Evolutionary conservation across 2,797 vertebrate species (phyloP).

Genomic region (Ceyx erithaca): DNA sequence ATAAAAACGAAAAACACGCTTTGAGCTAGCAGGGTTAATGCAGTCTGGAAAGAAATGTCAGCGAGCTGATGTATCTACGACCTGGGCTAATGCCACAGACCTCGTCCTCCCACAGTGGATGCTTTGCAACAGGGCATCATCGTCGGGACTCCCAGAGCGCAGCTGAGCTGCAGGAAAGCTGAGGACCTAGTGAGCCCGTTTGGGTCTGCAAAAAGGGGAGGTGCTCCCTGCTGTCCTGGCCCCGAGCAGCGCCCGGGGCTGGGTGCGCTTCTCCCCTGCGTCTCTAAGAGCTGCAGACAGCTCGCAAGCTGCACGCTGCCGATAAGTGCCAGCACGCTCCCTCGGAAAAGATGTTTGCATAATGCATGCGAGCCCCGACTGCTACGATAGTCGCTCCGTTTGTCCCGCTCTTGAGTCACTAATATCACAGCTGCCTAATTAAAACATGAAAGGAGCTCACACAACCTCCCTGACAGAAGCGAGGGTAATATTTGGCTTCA

Average conservation of each 20-base stretch:
- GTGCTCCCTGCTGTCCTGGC: rapidly evolving
- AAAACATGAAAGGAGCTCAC: constrained; percentile 50
- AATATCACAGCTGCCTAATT: constrained; percentile 64
- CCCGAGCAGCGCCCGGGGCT: neutral
- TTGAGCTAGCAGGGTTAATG: neutral
- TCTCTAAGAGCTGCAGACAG: neutral
- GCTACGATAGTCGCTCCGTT: neutral
- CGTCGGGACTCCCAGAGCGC: rapidly evolving
- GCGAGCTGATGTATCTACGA: neutral
- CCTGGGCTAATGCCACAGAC: neutral
- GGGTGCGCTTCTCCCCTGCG: neutral
- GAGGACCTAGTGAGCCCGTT: neutral
- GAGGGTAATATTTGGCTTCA: constrained; percentile 11
- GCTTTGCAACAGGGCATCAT: rapidly evolving
- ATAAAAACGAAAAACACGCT: neutral
- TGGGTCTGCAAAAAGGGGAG: too few relatives aligned
- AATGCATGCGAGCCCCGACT: neutral
- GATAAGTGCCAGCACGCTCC: neutral
- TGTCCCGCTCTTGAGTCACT: constrained; percentile 62
- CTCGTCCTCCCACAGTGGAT: rapidly evolving
- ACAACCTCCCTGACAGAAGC: constrained; percentile 15
- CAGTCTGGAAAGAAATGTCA: neutral
- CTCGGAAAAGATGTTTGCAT: neutral
- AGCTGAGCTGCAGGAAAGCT: neutral
- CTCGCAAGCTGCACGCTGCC: neutral